phyloP scores from a whole-genome alignment of 2,113 vertebrate genomes.

The Glareola pratincola region DNA sequence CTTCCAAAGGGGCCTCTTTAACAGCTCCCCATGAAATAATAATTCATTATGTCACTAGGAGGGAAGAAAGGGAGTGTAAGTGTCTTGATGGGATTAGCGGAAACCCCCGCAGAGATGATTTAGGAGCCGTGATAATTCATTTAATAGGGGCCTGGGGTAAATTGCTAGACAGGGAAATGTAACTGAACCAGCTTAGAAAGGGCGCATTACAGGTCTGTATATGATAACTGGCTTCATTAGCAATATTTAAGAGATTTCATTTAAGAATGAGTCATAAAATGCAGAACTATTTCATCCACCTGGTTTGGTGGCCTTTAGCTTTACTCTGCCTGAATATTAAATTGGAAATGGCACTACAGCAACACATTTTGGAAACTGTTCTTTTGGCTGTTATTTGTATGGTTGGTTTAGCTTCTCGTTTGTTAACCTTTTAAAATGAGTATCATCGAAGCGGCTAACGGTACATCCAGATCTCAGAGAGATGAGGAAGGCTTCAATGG shows the following conservation, averaged over 20 bases:
- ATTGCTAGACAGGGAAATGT: conserved; percentile 82
- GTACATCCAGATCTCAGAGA: conserved; percentile 62
- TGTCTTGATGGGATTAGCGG: conserved; percentile 84
- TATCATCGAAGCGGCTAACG: conserved; percentile 68
- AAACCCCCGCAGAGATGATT: conserved; percentile 83
- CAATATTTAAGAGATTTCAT: conserved; percentile 85
- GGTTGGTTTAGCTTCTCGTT: conserved; percentile 85
- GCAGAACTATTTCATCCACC: conserved; percentile 79
- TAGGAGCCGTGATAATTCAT: conserved; percentile 85
- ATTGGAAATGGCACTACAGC: conserved; percentile 76
- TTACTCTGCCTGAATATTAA: conserved; percentile 80
- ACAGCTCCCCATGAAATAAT: conserved; percentile 83
- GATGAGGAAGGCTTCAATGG: conserved; percentile 37
- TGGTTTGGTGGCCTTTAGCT: conserved; percentile 82
- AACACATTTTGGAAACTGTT: conserved; percentile 81
- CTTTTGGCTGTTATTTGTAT: conserved; percentile 85
- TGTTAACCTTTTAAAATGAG: conserved; percentile 85
- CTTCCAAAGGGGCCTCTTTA: conserved; percentile 77
- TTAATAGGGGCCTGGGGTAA: conserved; percentile 83
- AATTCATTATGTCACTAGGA: conserved; percentile 80
- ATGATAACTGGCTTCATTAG: conserved; percentile 80
- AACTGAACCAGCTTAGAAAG: conserved; percentile 75
- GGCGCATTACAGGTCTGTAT: conserved; percentile 68
- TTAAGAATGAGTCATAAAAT: conserved; percentile 79
- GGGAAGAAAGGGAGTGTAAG: conserved; percentile 80